A percentile compares a stretch with the other conserved stretches of the same genome.
These are phyloP conservation scores for Chionomys nivalis DNA, from an alignment of 2,113 vertebrate genomes.

Conservation along the genomic window DNA sequence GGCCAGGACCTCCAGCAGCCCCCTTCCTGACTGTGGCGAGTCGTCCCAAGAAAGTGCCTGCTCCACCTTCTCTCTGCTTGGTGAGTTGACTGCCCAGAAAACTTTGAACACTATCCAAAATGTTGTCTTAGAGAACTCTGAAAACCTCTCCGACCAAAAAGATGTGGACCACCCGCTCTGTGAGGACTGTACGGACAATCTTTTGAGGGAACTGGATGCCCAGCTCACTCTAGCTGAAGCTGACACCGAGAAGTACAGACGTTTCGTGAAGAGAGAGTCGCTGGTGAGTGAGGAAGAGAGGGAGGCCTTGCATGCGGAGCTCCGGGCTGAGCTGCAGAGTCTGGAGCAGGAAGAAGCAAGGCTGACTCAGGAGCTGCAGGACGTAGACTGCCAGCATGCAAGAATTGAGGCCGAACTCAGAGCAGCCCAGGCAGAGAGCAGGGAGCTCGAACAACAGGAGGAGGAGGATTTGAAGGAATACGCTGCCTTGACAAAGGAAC, in stretches of 20 bases:
- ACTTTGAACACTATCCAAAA: slow-evolving; percentile 92
- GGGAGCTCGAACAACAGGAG: slow-evolving; percentile 89
- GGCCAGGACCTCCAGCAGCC: no score
- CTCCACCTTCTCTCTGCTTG: slow-evolving; percentile 92
- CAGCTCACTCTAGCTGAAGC: slow-evolving; percentile 92
- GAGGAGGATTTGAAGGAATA: no score
- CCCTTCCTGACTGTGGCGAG: no score
- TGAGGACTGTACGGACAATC: slow-evolving; percentile 93
- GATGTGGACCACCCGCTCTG: slow-evolving; percentile 94
- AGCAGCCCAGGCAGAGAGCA: slow-evolving; percentile 90
- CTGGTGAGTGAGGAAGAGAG: slow-evolving; percentile 88
- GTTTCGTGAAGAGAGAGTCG: slow-evolving; percentile 62
- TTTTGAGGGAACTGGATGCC: slow-evolving; percentile 92
- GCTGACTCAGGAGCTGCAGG: slow-evolving; percentile 89
- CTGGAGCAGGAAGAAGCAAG: slow-evolving; percentile 88
- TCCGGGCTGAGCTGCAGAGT: slow-evolving; percentile 85
- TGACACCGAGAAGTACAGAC: slow-evolving; percentile 80
- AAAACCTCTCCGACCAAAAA: slow-evolving; percentile 93
- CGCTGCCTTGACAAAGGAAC: neutral
- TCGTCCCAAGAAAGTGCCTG: no score
- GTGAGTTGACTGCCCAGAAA: slow-evolving; percentile 89
- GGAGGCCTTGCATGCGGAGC: neutral
- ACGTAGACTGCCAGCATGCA: slow-evolving; percentile 87
- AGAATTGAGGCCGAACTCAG: slow-evolving; percentile 86
- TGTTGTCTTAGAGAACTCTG: slow-evolving; percentile 90